Conservation (phyloP, 2,797 vertebrate genomes). For the Hypotaenidia okinawae region DNA sequence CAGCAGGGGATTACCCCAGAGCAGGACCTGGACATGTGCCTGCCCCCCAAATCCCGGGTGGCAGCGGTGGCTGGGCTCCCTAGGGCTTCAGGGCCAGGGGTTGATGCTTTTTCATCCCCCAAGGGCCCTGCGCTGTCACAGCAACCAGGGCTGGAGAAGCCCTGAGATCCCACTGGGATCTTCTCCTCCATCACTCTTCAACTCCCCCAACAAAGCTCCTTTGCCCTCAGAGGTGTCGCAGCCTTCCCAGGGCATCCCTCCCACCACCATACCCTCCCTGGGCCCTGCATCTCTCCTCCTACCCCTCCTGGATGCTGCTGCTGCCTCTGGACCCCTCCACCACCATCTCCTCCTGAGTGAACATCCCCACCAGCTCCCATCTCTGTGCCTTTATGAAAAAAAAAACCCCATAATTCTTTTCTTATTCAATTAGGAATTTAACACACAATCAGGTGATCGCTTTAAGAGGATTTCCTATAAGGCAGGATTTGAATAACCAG, state of each 20-base stretch:
- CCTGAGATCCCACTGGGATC: neutral
- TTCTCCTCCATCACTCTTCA: neutral
- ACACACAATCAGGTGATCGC: conserved; percentile 58
- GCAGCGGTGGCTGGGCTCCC: neutral
- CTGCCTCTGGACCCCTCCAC: neutral
- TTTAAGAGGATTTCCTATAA: conserved; percentile 73
- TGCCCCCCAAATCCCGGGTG: fast-evolving
- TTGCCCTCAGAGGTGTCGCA: neutral
- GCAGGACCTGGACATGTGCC: fast-evolving
- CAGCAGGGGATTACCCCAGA: neutral
- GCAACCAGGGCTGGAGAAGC: neutral
- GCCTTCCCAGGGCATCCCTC: neutral
- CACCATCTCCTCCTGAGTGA: neutral
- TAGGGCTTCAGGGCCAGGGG: neutral
- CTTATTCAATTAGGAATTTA: conserved; percentile 72
- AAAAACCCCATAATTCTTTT: conserved; percentile 49
- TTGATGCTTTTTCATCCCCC: neutral
- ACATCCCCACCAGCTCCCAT: neutral
- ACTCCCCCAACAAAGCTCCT: neutral
- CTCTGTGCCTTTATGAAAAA: neutral
- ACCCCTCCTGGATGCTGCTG: neutral
- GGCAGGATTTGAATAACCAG: conserved; percentile 60
- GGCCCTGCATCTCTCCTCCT: fast-evolving
- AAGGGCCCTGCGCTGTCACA: neutral
- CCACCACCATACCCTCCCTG: fast-evolving